These are phyloP conservation scores for Falcunculus frontatus DNA, from an alignment of 2,113 vertebrate species.

Conservation along the genomic window DNA sequence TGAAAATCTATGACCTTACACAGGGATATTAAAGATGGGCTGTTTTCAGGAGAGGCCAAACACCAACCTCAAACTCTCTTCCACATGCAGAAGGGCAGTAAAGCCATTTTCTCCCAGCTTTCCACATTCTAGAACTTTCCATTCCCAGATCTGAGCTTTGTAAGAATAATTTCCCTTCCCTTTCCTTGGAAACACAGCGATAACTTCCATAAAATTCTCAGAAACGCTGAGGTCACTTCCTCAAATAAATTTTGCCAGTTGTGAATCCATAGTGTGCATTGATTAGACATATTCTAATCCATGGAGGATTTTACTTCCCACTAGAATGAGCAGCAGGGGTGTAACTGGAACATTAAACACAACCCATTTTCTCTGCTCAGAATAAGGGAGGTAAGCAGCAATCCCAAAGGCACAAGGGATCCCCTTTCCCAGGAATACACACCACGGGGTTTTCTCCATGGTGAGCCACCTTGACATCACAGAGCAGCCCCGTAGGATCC, in stretches of 20 bases:
- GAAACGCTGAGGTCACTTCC: neutral
- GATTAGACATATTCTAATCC: neutral
- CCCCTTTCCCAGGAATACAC: slow-evolving; percentile 16
- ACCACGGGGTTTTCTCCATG: slow-evolving; percentile 98
- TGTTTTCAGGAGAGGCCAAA: neutral
- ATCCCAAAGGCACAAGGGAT: neutral
- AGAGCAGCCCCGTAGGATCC: slow-evolving; percentile 87
- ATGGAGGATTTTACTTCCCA: neutral
- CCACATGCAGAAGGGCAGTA: accelerated
- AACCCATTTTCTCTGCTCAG: neutral
- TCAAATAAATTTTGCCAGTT: neutral
- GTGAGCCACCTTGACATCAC: slow-evolving; percentile 98
- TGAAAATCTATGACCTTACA: neutral
- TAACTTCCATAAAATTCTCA: neutral
- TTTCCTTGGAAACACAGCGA: neutral
- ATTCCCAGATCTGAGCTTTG: neutral
- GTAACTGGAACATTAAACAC: accelerated
- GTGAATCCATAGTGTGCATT: accelerated
- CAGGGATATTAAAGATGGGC: accelerated
- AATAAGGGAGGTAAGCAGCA: neutral
- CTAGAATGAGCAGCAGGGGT: neutral
- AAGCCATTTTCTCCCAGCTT: neutral
- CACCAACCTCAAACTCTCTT: neutral
- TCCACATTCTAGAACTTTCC: neutral
- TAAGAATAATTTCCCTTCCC: neutral